Base-by-base conservation (phyloP, 2,888 invertebrate species). In the Suillia variegata region DNA sequence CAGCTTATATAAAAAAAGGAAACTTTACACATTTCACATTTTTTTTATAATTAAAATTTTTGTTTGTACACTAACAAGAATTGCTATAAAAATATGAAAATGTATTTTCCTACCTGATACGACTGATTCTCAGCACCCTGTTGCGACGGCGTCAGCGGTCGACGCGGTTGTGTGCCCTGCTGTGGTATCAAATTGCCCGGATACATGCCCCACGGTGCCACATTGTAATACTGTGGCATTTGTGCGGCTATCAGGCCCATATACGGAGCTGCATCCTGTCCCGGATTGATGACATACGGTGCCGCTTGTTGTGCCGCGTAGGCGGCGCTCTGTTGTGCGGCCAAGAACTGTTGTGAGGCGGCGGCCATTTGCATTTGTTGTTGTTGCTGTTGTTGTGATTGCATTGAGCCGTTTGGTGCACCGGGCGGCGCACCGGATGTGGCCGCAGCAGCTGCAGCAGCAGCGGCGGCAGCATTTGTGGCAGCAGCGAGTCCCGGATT, bases 191-290 rank as follows among this genome's bases (percentile, higher is more conserved):
- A 84, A 78, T 89, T 88, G 49, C 91, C 88, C 45, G 95, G 94
- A 84, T 96, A 96, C 76, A 96, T 93, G 68, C 91, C 89, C 94
- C 96, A 96, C 26, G 95, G 95, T 55, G 91, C 89, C 67, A 95
- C 92, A 59, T 93, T 92, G 83, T 96, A 96, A 85, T 97, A 96
- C 54, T 76, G 78, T 55, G 94, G 94, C 74, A 95, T 87, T 81
- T 91, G 86, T 82, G 88, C 89, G 77, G 93, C 89, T 75, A 92
- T 89, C 77, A 94, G 85, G 60, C 92, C 88, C 76, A 93, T 91
- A 83, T 95, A 96, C 26, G 94, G 95, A 67, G 87, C 83, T 24
- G 82, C 83, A 81, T 90, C 90, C 80, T 90, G 90, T 31, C 85
- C 85, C 54, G 94, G 89, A 83, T 94, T 94, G 74, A 94, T 90